A percentile compares a stretch with the other conserved stretches of the same genome.
phyloP scores from a whole-genome alignment of 2,113 vertebrate species.

The Chitala chitala region DNA sequence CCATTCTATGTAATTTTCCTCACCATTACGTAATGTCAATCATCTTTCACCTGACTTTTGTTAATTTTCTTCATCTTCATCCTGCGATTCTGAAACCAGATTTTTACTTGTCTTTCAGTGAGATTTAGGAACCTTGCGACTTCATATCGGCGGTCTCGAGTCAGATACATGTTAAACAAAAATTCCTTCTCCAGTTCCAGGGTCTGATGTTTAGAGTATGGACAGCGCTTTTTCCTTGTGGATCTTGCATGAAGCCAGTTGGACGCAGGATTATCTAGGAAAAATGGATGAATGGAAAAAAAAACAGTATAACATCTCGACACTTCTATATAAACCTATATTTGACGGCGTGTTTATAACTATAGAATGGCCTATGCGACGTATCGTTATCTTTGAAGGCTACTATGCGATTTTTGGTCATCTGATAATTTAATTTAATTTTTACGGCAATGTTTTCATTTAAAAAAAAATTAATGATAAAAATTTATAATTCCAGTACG shows the following conservation, averaged over 20 bases:
- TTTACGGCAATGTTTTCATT: too few species aligned
- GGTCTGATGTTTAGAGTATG: conserved; percentile 94
- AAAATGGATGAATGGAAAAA: conserved; percentile 38
- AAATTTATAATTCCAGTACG: too few species aligned
- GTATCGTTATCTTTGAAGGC: too few species aligned
- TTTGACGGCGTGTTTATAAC: too few species aligned
- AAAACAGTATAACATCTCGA: not conserved
- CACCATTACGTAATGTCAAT: conserved; percentile 56
- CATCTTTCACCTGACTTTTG: conserved; percentile 87
- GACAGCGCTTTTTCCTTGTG: conserved; percentile 93
- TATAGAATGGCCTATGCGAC: too few species aligned
- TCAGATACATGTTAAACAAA: conserved; percentile 99
- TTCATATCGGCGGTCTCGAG: conserved; percentile 94
- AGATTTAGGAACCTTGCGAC: conserved; percentile 88
- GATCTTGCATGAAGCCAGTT: conserved; percentile 98
- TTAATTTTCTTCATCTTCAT: conserved; percentile 99
- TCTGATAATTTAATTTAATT: too few species aligned
- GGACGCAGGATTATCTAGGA: conserved; percentile 86
- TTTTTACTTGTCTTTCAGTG: conserved; percentile 98
- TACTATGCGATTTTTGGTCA: too few species aligned
- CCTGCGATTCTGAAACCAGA: conserved; percentile 98
- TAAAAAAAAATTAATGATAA: too few species aligned
- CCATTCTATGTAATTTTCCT: not conserved
- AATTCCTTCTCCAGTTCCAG: conserved; percentile 98
- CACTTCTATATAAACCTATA: too few species aligned